Conservation (phyloP, 2,888 invertebrate genomes). For the Disparrhopalites patrizii region DNA sequence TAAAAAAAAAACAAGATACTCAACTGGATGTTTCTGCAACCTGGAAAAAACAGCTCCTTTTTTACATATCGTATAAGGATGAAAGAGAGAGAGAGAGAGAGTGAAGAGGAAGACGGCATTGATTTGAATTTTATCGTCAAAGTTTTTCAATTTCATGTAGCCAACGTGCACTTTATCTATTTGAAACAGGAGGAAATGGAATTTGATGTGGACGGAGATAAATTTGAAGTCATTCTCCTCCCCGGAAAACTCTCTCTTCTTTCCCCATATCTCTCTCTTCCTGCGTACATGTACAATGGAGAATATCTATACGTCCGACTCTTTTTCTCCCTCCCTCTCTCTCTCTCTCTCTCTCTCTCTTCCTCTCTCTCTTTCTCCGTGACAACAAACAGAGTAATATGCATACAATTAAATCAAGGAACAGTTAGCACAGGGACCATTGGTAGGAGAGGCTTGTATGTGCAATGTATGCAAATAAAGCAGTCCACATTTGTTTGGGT, state of each 20-base stretch:
- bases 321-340: no score
- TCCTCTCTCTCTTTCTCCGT: no score
- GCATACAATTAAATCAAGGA: conserved; percentile 1
- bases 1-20: no score
- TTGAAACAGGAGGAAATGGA: conserved; percentile 21
- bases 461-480: background rate
- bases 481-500: conserved; percentile 2
- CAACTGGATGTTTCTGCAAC: no score
- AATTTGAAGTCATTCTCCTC: conserved; percentile 9
- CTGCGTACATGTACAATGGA: background rate
- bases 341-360: no score
- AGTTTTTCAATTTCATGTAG: conserved; percentile 24
- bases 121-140: conserved; percentile 21
- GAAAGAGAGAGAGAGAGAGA: no score
- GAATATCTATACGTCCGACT: background rate
- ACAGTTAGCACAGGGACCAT: no score
- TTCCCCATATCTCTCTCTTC: background rate
- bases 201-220: conserved; percentile 13
- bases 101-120: conserved; percentile 13
- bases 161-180: conserved; percentile 2
- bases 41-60: no score
- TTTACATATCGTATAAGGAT: no score
- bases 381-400: no score
- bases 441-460: no score
- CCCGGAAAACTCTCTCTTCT: background rate